Conservation (phyloP, 2,888 invertebrate species). For the Stratiomys singularior region DNA sequence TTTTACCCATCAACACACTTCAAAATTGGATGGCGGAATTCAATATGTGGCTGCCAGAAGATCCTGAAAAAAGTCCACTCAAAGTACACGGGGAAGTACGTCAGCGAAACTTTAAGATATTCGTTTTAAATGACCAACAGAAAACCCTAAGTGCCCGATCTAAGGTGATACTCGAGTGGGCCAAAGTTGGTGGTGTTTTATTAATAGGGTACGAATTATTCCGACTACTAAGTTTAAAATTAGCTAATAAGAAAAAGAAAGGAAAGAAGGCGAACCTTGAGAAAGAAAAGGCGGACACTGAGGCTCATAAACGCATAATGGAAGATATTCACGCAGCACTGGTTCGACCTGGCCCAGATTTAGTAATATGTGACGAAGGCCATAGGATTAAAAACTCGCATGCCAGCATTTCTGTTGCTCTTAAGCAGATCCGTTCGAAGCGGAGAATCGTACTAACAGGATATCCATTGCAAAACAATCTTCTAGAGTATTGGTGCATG, state of each 20-base stretch:
- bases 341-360: conserved; percentile 91
- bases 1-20: conserved; percentile 98
- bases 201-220: conserved; percentile 98
- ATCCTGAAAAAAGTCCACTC: conserved; percentile 70
- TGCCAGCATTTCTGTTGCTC: conserved; percentile 93
- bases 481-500: conserved; percentile 98
- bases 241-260: conserved; percentile 72
- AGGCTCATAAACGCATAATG: conserved; percentile 77
- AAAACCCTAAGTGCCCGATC: conserved; percentile 90
- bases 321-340: conserved; percentile 87
- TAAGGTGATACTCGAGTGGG: conserved; percentile 89
- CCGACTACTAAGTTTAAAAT: conserved; percentile 85
- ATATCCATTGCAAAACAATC: conserved; percentile 97
- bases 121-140: conserved; percentile 92
- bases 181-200: conserved; percentile 87
- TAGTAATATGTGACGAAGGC: conserved; percentile 96
- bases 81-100: conserved; percentile 76
- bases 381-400: conserved; percentile 98
- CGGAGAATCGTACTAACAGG: conserved; percentile 96
- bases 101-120: conserved; percentile 85
- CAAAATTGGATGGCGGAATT: conserved; percentile 98
- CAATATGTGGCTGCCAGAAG: conserved; percentile 94
- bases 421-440: conserved; percentile 94
- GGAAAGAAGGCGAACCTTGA: conserved; percentile 57
- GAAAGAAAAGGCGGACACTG: conserved; percentile 67